Conservation (phyloP, 2,113 vertebrate genomes). For the Hyperopisus bebe region DNA sequence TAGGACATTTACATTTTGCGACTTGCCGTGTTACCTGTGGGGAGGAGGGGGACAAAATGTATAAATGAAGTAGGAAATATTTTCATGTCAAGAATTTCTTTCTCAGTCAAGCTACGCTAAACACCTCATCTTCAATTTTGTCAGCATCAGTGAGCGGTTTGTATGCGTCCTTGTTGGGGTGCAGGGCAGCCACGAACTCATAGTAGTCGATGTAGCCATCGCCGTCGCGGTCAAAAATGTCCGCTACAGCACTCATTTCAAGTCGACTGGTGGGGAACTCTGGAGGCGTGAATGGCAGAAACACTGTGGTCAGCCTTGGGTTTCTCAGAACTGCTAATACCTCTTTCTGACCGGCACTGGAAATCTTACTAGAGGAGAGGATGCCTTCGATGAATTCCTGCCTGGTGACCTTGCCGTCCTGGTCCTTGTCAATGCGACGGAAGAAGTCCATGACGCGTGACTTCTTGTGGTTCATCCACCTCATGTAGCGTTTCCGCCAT, state of each 20-base stretch:
- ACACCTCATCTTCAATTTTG: constrained; percentile 98
- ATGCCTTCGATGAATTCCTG: constrained; percentile 98
- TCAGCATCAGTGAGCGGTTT: constrained; percentile 95
- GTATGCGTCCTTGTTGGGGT: constrained; percentile 97
- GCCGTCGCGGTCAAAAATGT: constrained; percentile 94
- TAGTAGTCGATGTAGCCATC: constrained; percentile 99
- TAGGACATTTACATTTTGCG: constrained; percentile 97
- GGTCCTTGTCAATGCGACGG: constrained; percentile 95
- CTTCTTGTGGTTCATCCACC: constrained; percentile 99
- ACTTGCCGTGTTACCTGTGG: constrained; percentile 95
- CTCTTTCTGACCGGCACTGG: background rate
- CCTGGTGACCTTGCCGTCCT: constrained; percentile 94
- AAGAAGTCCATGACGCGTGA: constrained; percentile 99
- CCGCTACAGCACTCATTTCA: constrained; percentile 98
- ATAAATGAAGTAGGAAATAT: background rate
- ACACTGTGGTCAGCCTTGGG: background rate
- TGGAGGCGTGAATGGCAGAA: constrained; percentile 33
- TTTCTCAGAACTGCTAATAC: background rate
- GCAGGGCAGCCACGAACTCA: constrained; percentile 94
- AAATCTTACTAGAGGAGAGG: constrained; percentile 89
- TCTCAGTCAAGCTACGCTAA: background rate
- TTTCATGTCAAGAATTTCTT: background rate
- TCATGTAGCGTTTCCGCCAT: constrained; percentile 98
- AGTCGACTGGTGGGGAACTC: constrained; percentile 93
- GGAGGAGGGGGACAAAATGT: constrained; percentile 33